Evolutionary conservation across 2,797 vertebrate genomes (phyloP), one percentile per base, ranked within the genome.

Genomic region (Buphagus erythrorhynchus): DNA sequence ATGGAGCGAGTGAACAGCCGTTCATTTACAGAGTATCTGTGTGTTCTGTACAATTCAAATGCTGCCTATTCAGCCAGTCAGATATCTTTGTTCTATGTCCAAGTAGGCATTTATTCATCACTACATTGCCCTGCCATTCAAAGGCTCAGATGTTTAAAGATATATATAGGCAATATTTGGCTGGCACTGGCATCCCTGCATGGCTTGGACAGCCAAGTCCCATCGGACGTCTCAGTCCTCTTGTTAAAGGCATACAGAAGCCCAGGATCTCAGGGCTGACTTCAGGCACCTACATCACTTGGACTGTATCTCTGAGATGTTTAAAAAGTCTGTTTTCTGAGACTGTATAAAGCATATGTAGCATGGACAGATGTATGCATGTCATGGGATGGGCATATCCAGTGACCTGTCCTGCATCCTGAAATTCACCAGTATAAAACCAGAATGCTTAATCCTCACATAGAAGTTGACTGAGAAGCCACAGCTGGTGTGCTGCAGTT

Each of bases 81-180:
- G 67, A 72, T 93, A 93, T 91, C 91, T 95, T 96, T 96, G 96
- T 96, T 95, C 93, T 94, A 43, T 90, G 85, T 96, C 96, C 95
- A 96, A 96, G 91, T 66, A 93, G 87, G 94, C 95, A 95, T 93
- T 95, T 96, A 96, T 90, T 94, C 96, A 94, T 82, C 91, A 38
- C 82, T 78, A 51, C 91, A 94, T 66, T 3, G 29, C 67, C 55
- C 69, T 93, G 87, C 66, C 66, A 94, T 96, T 90, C 82, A 90
- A 90, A 93, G 77, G 87, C 95, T 96, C 96, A 95, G 96, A 96
- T 96, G 96, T 95, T 95, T 94, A 90, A 95, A 93, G 87, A 91
- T 94, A 96, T 91, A 95, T 95, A 95, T 93, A 96, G 96, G 80
- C 71, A 0, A 78, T 86, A 78, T 72, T 78, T 90, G 76, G 76